These are phyloP conservation scores for Acrobasis consociella DNA, from an alignment of 2,888 invertebrate species.

Conservation along the genomic window DNA sequence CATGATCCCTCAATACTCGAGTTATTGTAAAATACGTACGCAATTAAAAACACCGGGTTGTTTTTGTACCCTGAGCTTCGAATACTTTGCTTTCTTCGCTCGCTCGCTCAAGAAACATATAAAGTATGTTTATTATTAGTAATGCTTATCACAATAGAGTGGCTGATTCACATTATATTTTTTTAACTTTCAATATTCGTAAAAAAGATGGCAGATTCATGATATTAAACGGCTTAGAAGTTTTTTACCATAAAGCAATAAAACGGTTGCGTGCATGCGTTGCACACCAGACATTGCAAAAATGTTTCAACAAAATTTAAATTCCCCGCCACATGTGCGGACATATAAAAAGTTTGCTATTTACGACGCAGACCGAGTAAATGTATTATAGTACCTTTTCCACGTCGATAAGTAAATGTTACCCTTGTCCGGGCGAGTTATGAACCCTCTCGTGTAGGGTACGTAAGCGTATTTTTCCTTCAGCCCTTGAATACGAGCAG, in stretches of 20 bases:
- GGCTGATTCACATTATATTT: too few relatives aligned
- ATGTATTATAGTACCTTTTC: constrained; percentile 72
- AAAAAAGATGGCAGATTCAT: too few relatives aligned
- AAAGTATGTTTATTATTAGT: too few relatives aligned
- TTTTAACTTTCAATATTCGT: too few relatives aligned
- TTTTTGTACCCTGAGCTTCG: too few relatives aligned
- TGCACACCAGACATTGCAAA: constrained; percentile 28
- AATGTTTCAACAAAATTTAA: constrained; percentile 51
- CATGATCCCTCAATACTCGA: too few relatives aligned
- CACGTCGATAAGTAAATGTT: constrained; percentile 77
- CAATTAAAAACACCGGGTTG: too few relatives aligned
- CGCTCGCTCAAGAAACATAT: too few relatives aligned
- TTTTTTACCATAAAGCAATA: background rate
- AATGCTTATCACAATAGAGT: too few relatives aligned
- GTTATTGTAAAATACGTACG: too few relatives aligned
- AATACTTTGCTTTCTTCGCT: too few relatives aligned
- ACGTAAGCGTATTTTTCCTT: constrained; percentile 57
- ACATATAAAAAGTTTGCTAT: constrained; percentile 59
- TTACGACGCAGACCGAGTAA: constrained; percentile 52
- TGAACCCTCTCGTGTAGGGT: constrained; percentile 55
- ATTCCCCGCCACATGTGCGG: constrained; percentile 39
- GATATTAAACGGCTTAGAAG: background rate
- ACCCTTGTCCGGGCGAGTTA: constrained; percentile 69
- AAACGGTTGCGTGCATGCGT: constrained; percentile 2
- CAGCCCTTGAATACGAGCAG: constrained; percentile 36